phyloP scores from a whole-genome alignment of 2,888 invertebrate species.

The Siphonodentalium dalli region DNA sequence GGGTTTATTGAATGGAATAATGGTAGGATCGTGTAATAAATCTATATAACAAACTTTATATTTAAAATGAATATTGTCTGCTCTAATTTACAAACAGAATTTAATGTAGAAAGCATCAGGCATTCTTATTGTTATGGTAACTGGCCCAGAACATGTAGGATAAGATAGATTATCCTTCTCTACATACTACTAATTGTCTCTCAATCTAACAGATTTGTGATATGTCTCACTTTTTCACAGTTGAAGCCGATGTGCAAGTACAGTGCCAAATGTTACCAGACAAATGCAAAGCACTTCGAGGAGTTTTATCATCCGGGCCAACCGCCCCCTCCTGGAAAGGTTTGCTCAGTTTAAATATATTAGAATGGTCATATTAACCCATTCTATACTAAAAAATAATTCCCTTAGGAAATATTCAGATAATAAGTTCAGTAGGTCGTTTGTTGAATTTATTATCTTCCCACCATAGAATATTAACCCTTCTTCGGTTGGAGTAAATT shows the following conservation, averaged over 20 bases:
- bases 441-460: background rate
- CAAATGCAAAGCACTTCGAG: constrained; percentile 52
- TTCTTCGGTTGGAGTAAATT: too few species aligned
- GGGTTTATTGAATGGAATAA: too few species aligned
- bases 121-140: too few species aligned
- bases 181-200: too few species aligned
- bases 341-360: background rate
- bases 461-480: too few species aligned
- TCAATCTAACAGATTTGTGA: background rate
- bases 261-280: constrained; percentile 61
- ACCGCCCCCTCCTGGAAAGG: constrained; percentile 8
- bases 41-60: too few species aligned
- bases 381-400: background rate
- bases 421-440: background rate
- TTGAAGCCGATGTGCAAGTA: constrained; percentile 53
- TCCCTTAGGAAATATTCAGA: background rate
- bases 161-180: too few species aligned
- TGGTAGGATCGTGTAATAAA: too few species aligned
- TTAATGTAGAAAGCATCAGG: too few species aligned
- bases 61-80: too few species aligned
- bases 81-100: too few species aligned
- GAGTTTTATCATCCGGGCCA: constrained; percentile 53
- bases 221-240: constrained; percentile 26
- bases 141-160: too few species aligned
- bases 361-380: background rate